Evolutionary conservation across 2,888 invertebrate genomes (phyloP), one percentile per base, ranked within the genome.

Genomic region (Orthosia gothica): DNA sequence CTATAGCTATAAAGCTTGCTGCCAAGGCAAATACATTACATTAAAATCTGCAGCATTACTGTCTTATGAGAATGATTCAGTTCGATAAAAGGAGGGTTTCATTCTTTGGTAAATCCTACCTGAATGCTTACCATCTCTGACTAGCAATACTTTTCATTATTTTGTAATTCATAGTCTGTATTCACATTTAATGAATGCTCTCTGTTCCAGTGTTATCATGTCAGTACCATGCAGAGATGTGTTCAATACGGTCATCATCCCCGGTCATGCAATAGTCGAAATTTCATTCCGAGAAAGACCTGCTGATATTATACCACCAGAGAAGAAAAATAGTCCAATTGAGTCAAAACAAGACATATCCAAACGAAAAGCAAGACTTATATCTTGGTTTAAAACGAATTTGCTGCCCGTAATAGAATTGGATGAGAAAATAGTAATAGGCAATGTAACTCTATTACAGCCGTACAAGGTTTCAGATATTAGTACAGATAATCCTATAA

Each of bases 351-450:
- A 89, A 70, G 90, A 92, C 47, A 84, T 90, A 47, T 54, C 78
- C 54, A 75, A 77, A 40, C 92, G 89, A 70, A 95, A 94, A 87
- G 78, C 45, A 0, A 93, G 89, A 86, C 61, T 95, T 13, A 86
- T 94, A 52, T 88, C 89, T 26, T 96, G 96, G 96, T 90, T 96
- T 3, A 92, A 93, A 86, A 87, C 84, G 47, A 95, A 96, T 81
- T 85, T 94, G 63, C 76, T 96, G 61, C 91, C 94, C 54, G 93
- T 93, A 0, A 84, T 88, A 13, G 95, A 94, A 83, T 88, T 85
- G 20, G 92, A 89, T 52, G 91, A 93, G 55, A 94, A 91, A 83
- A 93, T 96, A 76, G 76, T 91, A 52, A 89, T 96, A 81, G 94
- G 94, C 5, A 92, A 91, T 91, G 93, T 93, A 1, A 88, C 86